Percentiles rank a stretch among this genome's conserved stretches.
Evolutionary conservation across 2,888 invertebrate genomes (phyloP).

Genomic region (Mycogona germanica): DNA sequence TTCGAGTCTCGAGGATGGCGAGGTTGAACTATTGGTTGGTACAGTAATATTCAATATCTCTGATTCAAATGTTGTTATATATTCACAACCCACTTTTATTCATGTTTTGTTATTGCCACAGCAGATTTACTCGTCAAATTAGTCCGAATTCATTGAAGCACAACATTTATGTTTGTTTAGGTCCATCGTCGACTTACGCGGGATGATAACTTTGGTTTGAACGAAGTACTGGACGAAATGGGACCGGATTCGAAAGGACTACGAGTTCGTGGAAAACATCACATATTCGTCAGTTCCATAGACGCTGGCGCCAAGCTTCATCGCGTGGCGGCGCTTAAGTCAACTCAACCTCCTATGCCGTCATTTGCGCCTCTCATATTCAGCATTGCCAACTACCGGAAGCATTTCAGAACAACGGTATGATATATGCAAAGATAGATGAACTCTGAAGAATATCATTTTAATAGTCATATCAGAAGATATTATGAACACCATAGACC

Average conservation of each 20-base stretch:
- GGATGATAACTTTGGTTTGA: too few relatives aligned
- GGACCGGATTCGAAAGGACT: slow-evolving; percentile 50
- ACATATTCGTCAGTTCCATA: slow-evolving; percentile 34
- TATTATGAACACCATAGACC: too few relatives aligned
- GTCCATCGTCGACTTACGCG: slow-evolving; percentile 56
- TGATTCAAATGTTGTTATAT: too few relatives aligned
- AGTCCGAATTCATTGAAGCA: not conserved
- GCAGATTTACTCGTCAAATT: not conserved
- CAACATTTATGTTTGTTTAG: not conserved
- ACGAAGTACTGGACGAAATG: slow-evolving; percentile 80
- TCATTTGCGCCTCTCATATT: not conserved
- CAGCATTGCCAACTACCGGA: not conserved
- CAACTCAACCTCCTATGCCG: not conserved
- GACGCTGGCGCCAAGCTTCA: slow-evolving; percentile 3
- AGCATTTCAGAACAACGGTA: not conserved
- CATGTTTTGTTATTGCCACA: too few relatives aligned
- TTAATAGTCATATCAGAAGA: too few relatives aligned
- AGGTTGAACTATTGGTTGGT: slow-evolving; percentile 35
- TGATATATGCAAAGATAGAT: too few relatives aligned
- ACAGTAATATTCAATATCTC: too few relatives aligned
- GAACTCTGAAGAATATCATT: too few relatives aligned
- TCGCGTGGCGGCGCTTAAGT: not conserved
- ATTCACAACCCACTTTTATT: too few relatives aligned
- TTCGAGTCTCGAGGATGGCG: slow-evolving; percentile 32
- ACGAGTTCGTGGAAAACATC: slow-evolving; percentile 56